Base-by-base conservation (phyloP, 2,888 invertebrate genomes). In the Caenorhabditis becei region DNA sequence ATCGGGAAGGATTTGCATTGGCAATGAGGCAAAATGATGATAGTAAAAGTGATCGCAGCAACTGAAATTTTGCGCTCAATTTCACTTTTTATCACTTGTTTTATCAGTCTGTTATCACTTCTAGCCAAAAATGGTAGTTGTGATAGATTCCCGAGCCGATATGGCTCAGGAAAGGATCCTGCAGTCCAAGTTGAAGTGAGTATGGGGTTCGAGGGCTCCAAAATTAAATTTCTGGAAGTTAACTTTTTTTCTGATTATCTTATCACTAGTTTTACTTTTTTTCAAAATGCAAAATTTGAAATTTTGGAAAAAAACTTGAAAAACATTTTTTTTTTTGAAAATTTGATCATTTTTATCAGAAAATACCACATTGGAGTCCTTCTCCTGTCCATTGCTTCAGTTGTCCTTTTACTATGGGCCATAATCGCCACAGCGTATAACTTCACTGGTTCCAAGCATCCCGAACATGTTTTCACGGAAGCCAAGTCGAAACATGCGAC, bases 81-180 rank as follows among this genome's bases (percentile, higher is more conserved):
- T 32, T 10, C 10, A 7, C 10, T 10, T 7, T 32, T 54, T 54
- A 11, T 26, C 26, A 14, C 23, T 26, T 54, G 2, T 54, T 37
- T 58, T 28, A 35, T 20, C 11, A 4, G 11, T 14, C 18, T 44
- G 16, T 20, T 49, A 5, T 16, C 8, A 53, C 32, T n/a, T 1
- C 32, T 32, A 32, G 10, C 32, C 32, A 10, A 32, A 32, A 32
- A 80, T 80, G 80, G 80, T 80, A 2, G 74, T 80, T 1, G 69
- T 80, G 3, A 80, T 80, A 20, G 80, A 80, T 49, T 80, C 80
- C 4, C 20, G 75, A 35, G 80, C 80, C 37, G 80, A 80, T 65
- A 54, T 75, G 35, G 80, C 74, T 44, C 74, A 80, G 16, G 80
- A 80, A 44, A 69, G 72, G 37, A 63, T 80, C 41, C 37, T 80